A percentile compares a stretch with the other conserved stretches of the same genome.
phyloP scores from a whole-genome alignment of 2,797 vertebrate genomes.

The Brachyrhaphis roseni region DNA sequence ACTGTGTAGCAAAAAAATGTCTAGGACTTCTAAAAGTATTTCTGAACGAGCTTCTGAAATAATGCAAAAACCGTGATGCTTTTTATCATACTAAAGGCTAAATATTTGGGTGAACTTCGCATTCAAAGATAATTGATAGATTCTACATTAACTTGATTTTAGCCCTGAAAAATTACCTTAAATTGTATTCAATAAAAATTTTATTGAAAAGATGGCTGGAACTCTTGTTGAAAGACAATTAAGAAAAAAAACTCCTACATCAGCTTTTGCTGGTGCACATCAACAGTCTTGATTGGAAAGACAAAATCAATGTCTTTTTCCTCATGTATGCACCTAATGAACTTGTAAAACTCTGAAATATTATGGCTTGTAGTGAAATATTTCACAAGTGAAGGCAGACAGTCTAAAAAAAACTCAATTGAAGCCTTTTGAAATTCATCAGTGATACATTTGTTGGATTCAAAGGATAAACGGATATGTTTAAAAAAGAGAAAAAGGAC shows the following conservation, averaged over 20 bases:
- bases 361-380: not conserved
- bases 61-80: not conserved
- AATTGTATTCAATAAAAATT: not conserved
- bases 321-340: not conserved
- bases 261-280: not conserved
- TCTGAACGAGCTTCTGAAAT: not conserved
- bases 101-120: not conserved
- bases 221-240: not conserved
- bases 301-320: not conserved
- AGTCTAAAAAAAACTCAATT: not conserved
- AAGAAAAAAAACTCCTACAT: not conserved
- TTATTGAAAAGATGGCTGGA: not conserved
- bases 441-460: not conserved
- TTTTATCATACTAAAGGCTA: not conserved
- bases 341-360: not conserved
- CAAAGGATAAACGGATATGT: not conserved
- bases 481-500: conserved; percentile 1
- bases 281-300: not conserved
- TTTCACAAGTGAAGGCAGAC: not conserved
- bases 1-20: not conserved
- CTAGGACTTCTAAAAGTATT: not conserved
- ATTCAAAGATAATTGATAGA: conserved; percentile 4
- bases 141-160: not conserved
- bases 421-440: not conserved
- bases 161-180: not conserved